Evolutionary conservation across 2,797 vertebrate species (phyloP).

Genomic region (Phrynocephalus forsythii): DNA sequence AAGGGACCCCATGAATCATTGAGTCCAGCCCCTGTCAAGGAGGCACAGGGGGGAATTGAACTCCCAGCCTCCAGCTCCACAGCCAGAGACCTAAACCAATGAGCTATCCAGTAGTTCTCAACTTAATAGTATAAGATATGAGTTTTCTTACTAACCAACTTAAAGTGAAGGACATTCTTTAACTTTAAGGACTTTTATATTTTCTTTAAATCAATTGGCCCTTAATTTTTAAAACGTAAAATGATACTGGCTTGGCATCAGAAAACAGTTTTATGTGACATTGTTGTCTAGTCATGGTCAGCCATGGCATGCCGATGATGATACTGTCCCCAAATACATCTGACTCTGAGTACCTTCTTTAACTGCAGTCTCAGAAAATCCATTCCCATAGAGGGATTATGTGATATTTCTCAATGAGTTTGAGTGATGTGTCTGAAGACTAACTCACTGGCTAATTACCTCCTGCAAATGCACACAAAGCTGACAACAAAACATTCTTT

Average conservation of each 20-base stretch:
- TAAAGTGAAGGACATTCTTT: conserved; percentile 70
- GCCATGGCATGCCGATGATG: conserved; percentile 21
- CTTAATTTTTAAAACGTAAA: conserved; percentile 75
- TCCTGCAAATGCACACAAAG: conserved; percentile 66
- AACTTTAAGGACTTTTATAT: conserved; percentile 70
- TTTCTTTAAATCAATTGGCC: conserved; percentile 72
- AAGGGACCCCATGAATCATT: no score
- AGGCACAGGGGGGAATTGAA: no score
- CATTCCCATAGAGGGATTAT: conserved; percentile 32
- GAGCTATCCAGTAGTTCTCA: no score
- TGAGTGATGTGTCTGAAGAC: conserved; percentile 33
- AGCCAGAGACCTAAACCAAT: no score
- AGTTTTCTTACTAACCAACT: conserved; percentile 23
- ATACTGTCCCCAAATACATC: conserved; percentile 11
- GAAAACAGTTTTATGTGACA: conserved; percentile 68
- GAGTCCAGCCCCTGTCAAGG: no score
- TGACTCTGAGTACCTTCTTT: conserved; percentile 11
- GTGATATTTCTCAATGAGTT: conserved; percentile 61
- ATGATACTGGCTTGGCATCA: conserved; percentile 57
- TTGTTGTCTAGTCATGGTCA: conserved; percentile 22
- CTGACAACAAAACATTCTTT: conserved; percentile 62
- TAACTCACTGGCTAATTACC: conserved; percentile 66
- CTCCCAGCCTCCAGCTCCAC: no score
- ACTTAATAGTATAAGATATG: neutral
- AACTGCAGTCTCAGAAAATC: neutral